phyloP scores from a whole-genome alignment of 2,797 vertebrate species.

The Sibirionetta formosa region DNA sequence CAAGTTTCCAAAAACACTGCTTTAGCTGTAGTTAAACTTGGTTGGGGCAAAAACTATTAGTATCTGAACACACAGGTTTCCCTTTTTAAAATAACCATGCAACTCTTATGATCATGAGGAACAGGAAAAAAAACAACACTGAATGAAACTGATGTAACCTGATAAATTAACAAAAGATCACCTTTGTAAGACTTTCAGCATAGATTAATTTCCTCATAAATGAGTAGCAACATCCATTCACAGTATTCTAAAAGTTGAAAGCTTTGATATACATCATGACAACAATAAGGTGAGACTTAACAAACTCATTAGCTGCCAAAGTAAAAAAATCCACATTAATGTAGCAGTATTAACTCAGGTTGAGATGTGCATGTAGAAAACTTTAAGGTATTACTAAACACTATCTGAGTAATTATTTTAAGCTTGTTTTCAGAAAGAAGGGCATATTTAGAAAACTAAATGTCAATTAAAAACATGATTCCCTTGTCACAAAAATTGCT shows the following conservation, averaged over 20 bases:
- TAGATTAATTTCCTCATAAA: background rate
- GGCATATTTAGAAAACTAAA: too few species aligned
- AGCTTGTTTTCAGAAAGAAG: background rate
- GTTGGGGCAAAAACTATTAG: background rate
- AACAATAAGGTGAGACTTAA: background rate
- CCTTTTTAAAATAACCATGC: background rate
- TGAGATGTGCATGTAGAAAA: fast-evolving
- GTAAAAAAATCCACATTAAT: fast-evolving
- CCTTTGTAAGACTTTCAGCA: background rate
- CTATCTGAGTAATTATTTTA: background rate
- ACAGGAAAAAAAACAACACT: constrained; percentile 35
- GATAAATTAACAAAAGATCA: background rate
- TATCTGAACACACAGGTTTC: background rate
- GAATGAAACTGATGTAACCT: background rate
- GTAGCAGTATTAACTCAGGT: background rate
- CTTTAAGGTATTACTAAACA: too few species aligned
- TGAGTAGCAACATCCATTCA: fast-evolving
- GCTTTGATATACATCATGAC: fast-evolving
- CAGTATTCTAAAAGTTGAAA: fast-evolving
- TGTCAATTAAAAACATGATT: background rate
- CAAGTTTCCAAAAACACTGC: background rate
- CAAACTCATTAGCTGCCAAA: background rate
- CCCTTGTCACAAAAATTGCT: background rate
- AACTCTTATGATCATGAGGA: background rate
- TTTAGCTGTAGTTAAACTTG: background rate